phyloP scores from a whole-genome alignment of 2,113 vertebrate species.

The Upupa epops region DNA sequence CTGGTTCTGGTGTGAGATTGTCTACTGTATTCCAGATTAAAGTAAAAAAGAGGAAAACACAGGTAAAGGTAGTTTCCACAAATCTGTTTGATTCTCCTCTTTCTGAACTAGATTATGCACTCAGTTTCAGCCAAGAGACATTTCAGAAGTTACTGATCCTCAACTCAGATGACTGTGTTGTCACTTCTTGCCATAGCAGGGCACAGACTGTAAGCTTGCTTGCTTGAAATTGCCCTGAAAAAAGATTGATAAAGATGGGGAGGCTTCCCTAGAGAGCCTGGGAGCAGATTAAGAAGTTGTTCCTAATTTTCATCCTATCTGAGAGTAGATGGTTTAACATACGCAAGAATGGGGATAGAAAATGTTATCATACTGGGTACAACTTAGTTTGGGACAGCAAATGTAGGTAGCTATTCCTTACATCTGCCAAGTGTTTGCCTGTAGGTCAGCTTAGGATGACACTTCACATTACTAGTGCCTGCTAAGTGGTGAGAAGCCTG shows the following conservation, averaged over 20 bases:
- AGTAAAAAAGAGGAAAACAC: neutral
- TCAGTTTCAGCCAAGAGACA: neutral
- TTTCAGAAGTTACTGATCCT: neutral
- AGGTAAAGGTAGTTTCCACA: neutral
- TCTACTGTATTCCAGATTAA: neutral
- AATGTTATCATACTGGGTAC: neutral
- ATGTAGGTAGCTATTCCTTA: neutral
- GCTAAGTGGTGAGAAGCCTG: neutral
- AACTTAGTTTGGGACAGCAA: neutral
- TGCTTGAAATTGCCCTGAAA: neutral
- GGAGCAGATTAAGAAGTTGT: neutral
- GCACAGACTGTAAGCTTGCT: neutral
- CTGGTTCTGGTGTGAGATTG: neutral
- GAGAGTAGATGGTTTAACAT: conserved; percentile 18
- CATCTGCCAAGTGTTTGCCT: neutral
- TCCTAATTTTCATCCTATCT: conserved; percentile 17
- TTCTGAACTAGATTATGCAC: neutral
- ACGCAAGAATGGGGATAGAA: conserved; percentile 20
- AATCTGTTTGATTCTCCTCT: neutral
- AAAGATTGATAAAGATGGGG: neutral
- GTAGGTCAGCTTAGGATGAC: neutral
- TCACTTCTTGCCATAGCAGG: neutral
- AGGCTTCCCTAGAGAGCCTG: neutral
- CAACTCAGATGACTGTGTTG: neutral
- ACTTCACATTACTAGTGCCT: neutral